These are phyloP conservation scores for Natator depressus DNA, from an alignment of 2,113 vertebrate species.

Conservation along the genomic window DNA sequence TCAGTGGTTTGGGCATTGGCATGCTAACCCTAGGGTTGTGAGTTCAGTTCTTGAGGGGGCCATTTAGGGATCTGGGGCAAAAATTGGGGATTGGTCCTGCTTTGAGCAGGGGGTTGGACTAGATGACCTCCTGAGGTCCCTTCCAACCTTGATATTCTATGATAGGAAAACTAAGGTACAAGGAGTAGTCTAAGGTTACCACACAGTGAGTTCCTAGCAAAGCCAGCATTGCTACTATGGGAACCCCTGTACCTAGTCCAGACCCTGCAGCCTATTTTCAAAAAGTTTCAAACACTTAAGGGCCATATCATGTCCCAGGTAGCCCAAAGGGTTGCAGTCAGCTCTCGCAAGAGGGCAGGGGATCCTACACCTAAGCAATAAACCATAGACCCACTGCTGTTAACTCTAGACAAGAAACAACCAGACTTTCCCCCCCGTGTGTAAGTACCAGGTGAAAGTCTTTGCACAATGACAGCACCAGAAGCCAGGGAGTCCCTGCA, in stretches of 20 bases:
- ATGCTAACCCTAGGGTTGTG: too few species aligned
- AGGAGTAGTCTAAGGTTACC: not conserved
- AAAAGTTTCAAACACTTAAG: not conserved
- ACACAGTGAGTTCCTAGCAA: not conserved
- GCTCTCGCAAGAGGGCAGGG: fast-evolving
- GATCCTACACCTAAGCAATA: not conserved
- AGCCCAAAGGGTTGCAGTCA: not conserved
- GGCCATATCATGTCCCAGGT: too few species aligned
- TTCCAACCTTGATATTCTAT: too few species aligned
- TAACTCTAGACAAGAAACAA: not conserved
- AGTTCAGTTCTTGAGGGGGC: too few species aligned
- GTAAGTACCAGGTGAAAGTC: fast-evolving
- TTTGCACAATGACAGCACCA: not conserved
- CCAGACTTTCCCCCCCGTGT: not conserved
- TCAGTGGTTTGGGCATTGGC: too few species aligned
- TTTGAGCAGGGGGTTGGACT: too few species aligned
- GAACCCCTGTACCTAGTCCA: not conserved
- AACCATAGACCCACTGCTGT: not conserved
- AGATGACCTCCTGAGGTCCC: too few species aligned
- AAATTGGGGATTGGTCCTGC: too few species aligned
- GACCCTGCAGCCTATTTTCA: not conserved
- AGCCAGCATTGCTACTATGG: not conserved
- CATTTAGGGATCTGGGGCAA: too few species aligned
- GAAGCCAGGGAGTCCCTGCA: fast-evolving
- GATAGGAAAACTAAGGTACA: not conserved